Evolutionary conservation across 2,797 vertebrate species (phyloP).

Genomic region (Botia kubotai): DNA sequence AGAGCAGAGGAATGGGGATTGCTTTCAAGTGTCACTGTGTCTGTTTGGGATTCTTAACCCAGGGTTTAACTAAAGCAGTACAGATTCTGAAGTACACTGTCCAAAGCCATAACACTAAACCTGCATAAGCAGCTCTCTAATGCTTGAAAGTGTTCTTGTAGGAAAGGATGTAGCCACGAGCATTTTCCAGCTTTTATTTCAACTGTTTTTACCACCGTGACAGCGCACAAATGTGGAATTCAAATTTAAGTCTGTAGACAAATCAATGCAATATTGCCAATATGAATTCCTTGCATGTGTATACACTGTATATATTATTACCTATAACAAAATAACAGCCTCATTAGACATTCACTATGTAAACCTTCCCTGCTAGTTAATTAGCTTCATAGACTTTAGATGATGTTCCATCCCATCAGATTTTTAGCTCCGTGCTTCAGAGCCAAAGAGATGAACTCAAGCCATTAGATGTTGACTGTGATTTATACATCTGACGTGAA

Average conservation of each 20-base stretch:
- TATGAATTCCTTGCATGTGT: not conserved
- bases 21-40: slow-evolving; percentile 33
- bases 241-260: not conserved
- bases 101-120: slow-evolving; percentile 41
- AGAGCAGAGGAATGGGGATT: slow-evolving; percentile 14
- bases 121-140: slow-evolving; percentile 4
- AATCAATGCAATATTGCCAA: slow-evolving; percentile 1
- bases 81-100: slow-evolving; percentile 37
- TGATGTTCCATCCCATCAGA: slow-evolving; percentile 17
- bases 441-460: slow-evolving; percentile 7
- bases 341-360: not conserved
- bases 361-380: not conserved
- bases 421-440: slow-evolving; percentile 3
- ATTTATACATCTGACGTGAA: slow-evolving; percentile 53
- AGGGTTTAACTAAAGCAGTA: slow-evolving; percentile 37
- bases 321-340: not conserved
- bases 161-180: not conserved
- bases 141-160: slow-evolving; percentile 12
- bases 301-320: not conserved
- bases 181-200: not conserved
- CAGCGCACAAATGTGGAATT: not conserved
- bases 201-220: slow-evolving; percentile 13
- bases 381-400: slow-evolving; percentile 1
- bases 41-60: slow-evolving; percentile 47
- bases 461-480: slow-evolving; percentile 16